Evolutionary conservation across 2,888 invertebrate genomes (phyloP), one percentile per base, ranked within the genome.

Genomic region (Drosophila histrio): DNA sequence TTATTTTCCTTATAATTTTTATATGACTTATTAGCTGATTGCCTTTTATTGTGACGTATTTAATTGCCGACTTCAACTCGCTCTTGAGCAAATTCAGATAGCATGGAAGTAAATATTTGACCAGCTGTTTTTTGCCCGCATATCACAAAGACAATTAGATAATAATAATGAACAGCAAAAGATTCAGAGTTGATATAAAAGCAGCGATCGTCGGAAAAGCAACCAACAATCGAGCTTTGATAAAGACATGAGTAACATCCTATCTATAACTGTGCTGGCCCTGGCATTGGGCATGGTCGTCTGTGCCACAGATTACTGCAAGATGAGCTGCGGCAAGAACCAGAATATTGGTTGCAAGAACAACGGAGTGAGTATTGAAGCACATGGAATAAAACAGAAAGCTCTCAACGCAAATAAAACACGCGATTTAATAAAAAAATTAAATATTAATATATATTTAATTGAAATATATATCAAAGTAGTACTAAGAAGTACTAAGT

Each of bases 321-420:
- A 65, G 13, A 64, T 49, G 38, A 70, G 24, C 56, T 83, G 83
- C 34, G 54, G 54, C 52, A n/a, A 3, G 5, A 60, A 13, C 3
- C 9, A 54, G 47, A 78, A 83, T 22, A 75, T 84, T 49, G 83
- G 82, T n/a, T 84, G 83, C 65, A 47, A 81, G 21, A 85, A 84
- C 56, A 50, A 28, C 9, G 87, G 79, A 15, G 83, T 83, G 26
- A 68, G 85, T 58, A 24, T 6, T 6, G 7, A 32, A 1, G 17
- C 15, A 34, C 8, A 15, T n/a, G 8, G 19, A 21, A 26, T 9
- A n/a, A n/a, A 17, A 28, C 26, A n/a, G 28, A 13, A n/a, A 1
- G 6, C 9, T n/a, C n/a, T n/a, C n/a, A n/a, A n/a, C n/a, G n/a
- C n/a, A n/a, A n/a, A n/a, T n/a, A n/a, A n/a, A n/a, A n/a, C n/a